Conservation (phyloP, 2,113 vertebrate genomes). For the Gobio gobio region DNA sequence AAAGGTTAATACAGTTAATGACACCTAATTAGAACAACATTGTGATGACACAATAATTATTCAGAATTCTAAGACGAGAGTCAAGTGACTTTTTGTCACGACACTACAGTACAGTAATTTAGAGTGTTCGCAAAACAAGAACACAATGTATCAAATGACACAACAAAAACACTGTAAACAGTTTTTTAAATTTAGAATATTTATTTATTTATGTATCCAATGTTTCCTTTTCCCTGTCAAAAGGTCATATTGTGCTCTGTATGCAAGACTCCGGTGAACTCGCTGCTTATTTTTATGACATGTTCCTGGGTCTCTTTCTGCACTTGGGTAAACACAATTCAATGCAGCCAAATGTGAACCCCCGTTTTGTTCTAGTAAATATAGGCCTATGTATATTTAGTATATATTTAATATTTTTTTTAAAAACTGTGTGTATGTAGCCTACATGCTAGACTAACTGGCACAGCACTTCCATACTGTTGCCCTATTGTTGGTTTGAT, state of each 20-base stretch:
- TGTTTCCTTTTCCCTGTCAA: constrained; percentile 60
- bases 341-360: no score
- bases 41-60: constrained; percentile 15
- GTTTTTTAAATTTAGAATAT: no score
- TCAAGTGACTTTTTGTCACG: constrained; percentile 8
- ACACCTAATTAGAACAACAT: background rate
- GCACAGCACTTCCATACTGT: no score
- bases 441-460: no score
- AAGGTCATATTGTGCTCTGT: constrained; percentile 60
- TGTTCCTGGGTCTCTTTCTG: constrained; percentile 27
- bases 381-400: no score
- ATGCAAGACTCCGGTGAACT: constrained; percentile 31
- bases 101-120: background rate
- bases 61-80: background rate
- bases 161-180: no score
- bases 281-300: constrained; percentile 58
- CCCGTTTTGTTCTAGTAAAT: no score
- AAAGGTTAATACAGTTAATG: background rate
- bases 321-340: background rate
- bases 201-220: constrained; percentile 12
- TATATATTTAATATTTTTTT: no score
- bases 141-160: background rate
- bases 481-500: no score
- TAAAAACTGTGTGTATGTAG: no score
- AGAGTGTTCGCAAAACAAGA: background rate